Percentiles rank a stretch among this genome's conserved stretches.
phyloP scores from a whole-genome alignment of 1,140 invertebrate species.

The Lepidotrigona ventralis region DNA sequence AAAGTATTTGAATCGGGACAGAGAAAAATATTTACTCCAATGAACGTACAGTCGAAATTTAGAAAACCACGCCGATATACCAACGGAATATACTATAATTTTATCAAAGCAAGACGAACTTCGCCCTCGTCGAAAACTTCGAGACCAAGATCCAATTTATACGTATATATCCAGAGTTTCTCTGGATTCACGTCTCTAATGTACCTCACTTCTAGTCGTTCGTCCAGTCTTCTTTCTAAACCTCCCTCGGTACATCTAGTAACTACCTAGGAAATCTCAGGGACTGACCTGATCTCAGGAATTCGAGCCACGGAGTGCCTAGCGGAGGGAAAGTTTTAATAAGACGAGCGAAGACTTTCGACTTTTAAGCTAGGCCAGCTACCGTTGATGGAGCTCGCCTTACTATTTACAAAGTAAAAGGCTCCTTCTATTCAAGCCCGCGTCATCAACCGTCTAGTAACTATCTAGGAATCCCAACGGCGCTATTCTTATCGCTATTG shows the following conservation, averaged over 20 bases:
- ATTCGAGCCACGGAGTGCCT: too few relatives aligned
- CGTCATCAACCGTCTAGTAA: background rate
- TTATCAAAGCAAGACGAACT: background rate
- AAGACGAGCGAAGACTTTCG: conserved; percentile 1
- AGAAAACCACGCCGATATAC: background rate
- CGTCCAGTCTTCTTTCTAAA: background rate
- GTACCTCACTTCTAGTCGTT: background rate
- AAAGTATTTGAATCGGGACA: too few relatives aligned
- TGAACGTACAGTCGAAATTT: background rate
- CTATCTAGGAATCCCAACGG: background rate
- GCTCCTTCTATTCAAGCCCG: background rate
- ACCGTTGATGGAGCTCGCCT: background rate
- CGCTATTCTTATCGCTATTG: conserved; percentile 4
- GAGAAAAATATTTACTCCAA: too few relatives aligned
- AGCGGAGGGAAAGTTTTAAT: conserved; percentile 4
- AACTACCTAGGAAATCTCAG: background rate
- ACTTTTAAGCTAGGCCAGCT: background rate
- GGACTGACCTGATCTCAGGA: background rate
- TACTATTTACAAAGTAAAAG: conserved; percentile 3
- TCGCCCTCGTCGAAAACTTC: background rate
- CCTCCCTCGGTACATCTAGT: background rate
- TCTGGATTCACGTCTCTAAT: background rate
- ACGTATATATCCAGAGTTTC: background rate
- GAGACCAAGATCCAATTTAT: background rate
- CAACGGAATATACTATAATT: background rate